Conservation (phyloP, 2,888 invertebrate genomes). For the Ceriagrion tenellum region DNA sequence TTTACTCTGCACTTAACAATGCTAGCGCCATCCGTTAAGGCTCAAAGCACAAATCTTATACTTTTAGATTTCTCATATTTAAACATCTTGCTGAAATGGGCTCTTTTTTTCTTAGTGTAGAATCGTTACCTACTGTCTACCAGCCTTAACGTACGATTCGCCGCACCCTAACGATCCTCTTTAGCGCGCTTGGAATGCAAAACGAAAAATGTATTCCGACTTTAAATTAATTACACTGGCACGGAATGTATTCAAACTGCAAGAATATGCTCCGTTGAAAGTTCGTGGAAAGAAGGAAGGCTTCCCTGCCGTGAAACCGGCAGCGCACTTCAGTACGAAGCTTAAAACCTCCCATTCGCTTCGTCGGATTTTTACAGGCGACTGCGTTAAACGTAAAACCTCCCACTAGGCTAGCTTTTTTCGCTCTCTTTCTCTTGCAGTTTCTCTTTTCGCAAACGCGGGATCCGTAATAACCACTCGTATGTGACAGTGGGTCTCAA, state of each 20-base stretch:
- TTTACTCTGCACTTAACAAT: too few relatives aligned
- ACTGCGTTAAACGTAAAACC: neutral
- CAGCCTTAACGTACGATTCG: neutral
- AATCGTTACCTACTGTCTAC: neutral
- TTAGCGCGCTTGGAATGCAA: neutral
- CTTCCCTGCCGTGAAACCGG: neutral
- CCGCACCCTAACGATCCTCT: neutral
- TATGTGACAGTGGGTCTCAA: neutral
- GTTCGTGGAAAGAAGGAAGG: neutral
- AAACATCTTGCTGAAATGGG: neutral
- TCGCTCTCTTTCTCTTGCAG: neutral
- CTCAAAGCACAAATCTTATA: too few relatives aligned
- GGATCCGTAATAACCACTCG: constrained; percentile 7
- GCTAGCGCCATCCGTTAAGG: too few relatives aligned
- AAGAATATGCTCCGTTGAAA: neutral
- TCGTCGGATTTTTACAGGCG: neutral
- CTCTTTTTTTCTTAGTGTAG: neutral
- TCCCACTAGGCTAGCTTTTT: neutral
- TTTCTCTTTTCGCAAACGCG: neutral
- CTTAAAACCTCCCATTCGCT: neutral
- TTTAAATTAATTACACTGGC: neutral
- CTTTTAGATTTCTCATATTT: too few relatives aligned
- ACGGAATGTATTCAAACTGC: constrained; percentile 6
- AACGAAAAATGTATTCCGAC: neutral
- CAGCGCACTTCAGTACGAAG: neutral